Evolutionary conservation across 35 echinoderm and acorn worm genomes (phyloP).

Genomic region (Lytechinus pictus): DNA sequence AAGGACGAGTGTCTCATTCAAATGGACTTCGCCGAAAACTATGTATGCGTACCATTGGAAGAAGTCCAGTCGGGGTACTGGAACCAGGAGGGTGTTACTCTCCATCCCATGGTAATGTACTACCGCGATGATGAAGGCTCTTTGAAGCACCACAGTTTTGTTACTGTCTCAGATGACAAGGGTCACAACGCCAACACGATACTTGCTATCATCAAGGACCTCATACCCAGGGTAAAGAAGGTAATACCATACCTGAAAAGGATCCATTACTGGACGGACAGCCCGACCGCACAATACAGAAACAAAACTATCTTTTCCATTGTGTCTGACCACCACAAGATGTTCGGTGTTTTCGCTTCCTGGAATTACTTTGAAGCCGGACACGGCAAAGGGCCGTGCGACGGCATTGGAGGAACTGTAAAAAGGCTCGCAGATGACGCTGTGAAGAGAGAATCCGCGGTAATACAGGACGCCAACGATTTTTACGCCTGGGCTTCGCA

Average conservation of each 20-base stretch:
- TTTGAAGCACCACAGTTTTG: conserved; percentile 46
- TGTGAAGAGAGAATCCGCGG: conserved; percentile 47
- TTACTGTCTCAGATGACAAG: conserved; percentile 45
- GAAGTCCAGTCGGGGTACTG: conserved; percentile 71
- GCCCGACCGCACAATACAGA: conserved; percentile 61
- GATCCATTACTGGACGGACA: conserved; percentile 77
- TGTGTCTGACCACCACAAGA: conserved; percentile 35
- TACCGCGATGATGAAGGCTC: conserved; percentile 44
- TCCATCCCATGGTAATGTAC: conserved; percentile 55
- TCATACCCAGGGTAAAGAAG: conserved; percentile 24
- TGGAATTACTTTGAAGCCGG: conserved; percentile 73
- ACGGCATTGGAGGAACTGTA: conserved; percentile 63
- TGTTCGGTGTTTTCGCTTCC: conserved; percentile 37
- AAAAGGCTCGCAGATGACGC: conserved; percentile 61
- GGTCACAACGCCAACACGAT: conserved; percentile 48
- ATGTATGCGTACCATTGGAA: conserved; percentile 61
- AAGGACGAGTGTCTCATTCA: conserved; percentile 46
- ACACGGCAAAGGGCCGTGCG: conserved; percentile 64
- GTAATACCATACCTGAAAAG: conserved; percentile 22
- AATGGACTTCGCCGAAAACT: conserved; percentile 84
- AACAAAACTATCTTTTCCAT: conserved; percentile 57
- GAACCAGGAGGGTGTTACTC: conserved; percentile 48
- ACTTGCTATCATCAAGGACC: conserved; percentile 40
- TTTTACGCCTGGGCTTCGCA: conserved; percentile 41
- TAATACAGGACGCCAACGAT: conserved; percentile 62